phyloP scores from a whole-genome alignment of 2,113 vertebrate species.

The Tamias sibiricus region DNA sequence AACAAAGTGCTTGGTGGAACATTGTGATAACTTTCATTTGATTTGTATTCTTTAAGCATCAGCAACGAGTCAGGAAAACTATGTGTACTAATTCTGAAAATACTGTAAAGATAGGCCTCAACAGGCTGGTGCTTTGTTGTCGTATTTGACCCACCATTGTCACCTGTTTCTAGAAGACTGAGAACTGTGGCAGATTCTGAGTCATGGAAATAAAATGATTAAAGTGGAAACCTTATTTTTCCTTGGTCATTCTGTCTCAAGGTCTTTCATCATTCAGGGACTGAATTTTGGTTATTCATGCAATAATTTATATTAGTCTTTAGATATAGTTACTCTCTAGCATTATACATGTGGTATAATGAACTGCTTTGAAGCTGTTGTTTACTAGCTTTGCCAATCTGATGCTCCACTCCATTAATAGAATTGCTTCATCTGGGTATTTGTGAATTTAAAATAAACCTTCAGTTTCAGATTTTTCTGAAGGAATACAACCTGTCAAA shows the following conservation, averaged over 20 bases:
- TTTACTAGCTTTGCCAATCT: background rate
- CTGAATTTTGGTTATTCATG: slow-evolving; percentile 10
- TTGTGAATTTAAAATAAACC: slow-evolving; percentile 21
- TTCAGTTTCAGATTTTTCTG: slow-evolving; percentile 36
- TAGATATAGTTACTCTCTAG: background rate
- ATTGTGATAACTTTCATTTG: slow-evolving; percentile 26
- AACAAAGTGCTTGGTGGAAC: slow-evolving; percentile 35
- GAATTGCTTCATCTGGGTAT: background rate
- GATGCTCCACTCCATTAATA: background rate
- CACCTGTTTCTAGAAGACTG: background rate
- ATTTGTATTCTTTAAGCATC: background rate
- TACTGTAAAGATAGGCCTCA: background rate
- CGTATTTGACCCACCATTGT: background rate
- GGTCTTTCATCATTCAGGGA: background rate
- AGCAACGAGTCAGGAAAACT: background rate
- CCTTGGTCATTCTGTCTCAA: background rate
- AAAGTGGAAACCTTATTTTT: background rate
- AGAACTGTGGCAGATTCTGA: background rate
- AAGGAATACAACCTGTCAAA: background rate
- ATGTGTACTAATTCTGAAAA: slow-evolving; percentile 36
- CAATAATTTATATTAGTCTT: background rate
- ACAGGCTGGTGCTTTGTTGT: background rate
- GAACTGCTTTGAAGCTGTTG: background rate
- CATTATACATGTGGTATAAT: background rate
- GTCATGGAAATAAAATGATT: background rate